Evolutionary conservation across 2,888 invertebrate species (phyloP).

Genomic region (Scotopteryx bipunctaria): DNA sequence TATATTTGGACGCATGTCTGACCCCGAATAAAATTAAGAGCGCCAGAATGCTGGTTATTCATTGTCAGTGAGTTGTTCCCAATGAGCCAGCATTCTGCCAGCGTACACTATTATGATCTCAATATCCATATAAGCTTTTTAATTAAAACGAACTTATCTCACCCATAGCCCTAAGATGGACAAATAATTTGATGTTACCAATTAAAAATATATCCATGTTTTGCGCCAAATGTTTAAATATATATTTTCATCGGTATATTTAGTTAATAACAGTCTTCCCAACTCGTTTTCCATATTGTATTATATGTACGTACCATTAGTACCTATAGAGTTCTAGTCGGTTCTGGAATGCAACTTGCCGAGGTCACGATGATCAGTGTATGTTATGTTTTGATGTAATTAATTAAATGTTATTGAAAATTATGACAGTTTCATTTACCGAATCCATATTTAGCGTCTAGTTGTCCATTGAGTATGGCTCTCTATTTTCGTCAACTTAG

Average conservation of each 20-base stretch:
- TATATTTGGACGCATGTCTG: constrained; percentile 1
- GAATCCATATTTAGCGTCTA: too few species aligned
- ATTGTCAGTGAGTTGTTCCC: neutral
- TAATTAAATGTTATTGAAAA: constrained; percentile 81
- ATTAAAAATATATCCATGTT: constrained; percentile 6
- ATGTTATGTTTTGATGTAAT: constrained; percentile 82
- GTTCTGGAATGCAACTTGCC: constrained; percentile 75
- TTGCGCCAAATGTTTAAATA: constrained; percentile 19
- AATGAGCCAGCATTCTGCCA: constrained; percentile 3
- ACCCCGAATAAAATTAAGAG: constrained; percentile 7
- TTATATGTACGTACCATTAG: constrained; percentile 46
- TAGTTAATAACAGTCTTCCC: constrained; percentile 28
- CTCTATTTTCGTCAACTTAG: too few species aligned
- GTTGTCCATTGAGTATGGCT: too few species aligned
- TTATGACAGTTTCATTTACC: constrained; percentile 33
- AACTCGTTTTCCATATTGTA: constrained; percentile 35
- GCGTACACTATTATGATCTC: constrained; percentile 24
- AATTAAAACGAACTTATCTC: neutral
- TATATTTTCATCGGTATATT: constrained; percentile 4
- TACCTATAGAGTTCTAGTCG: constrained; percentile 77
- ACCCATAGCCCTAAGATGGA: neutral
- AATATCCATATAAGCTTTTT: constrained; percentile 17
- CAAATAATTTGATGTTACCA: neutral
- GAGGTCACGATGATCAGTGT: constrained; percentile 66
- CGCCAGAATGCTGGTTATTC: constrained; percentile 13